Evolutionary conservation across 2,113 vertebrate genomes (phyloP).

Genomic region (Chionomys nivalis): DNA sequence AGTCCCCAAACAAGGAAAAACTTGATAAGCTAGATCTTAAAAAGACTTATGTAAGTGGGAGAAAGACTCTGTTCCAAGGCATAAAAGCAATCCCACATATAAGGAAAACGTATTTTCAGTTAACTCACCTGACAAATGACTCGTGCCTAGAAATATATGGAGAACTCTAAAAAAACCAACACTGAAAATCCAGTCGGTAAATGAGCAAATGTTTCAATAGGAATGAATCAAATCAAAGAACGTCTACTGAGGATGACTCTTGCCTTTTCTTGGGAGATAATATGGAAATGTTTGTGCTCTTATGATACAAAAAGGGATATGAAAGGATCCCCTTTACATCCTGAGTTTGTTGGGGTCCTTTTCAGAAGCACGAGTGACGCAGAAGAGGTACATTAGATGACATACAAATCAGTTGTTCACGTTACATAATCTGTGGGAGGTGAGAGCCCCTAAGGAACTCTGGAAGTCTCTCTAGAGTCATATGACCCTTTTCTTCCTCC

Average conservation of each 20-base stretch:
- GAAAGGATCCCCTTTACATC: not conserved
- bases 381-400: not conserved
- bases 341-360: not conserved
- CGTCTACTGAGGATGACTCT: not conserved
- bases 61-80: not conserved
- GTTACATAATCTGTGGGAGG: not conserved
- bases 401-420: not conserved
- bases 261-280: not conserved
- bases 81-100: not conserved
- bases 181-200: not conserved
- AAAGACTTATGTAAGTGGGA: not conserved
- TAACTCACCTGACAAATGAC: not conserved
- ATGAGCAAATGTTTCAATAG: not conserved
- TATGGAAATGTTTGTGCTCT: not conserved
- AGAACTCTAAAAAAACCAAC: not conserved
- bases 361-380: not conserved
- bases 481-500: not conserved
- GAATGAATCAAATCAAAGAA: not conserved
- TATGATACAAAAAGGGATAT: not conserved
- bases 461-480: not conserved
- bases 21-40: not conserved
- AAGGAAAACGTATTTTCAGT: not conserved
- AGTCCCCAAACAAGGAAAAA: not conserved
- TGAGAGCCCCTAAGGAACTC: not conserved
- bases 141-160: not conserved